phyloP scores from a whole-genome alignment of 2,888 invertebrate species.

The Nudaria mundana region DNA sequence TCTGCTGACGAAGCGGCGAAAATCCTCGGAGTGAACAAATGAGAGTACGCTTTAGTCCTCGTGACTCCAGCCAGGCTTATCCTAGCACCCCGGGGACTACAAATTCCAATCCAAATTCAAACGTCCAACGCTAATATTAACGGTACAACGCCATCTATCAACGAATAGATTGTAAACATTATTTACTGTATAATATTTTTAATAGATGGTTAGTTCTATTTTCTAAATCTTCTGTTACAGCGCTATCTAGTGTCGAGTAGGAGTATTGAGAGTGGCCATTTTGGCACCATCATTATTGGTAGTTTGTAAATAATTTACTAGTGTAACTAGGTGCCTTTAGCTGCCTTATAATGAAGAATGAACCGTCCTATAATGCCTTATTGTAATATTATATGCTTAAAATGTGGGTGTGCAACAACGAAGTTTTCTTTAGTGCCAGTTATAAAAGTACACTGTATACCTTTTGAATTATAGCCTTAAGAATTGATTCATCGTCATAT shows the following conservation, averaged over 20 bases:
- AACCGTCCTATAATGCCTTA: slow-evolving; percentile 74
- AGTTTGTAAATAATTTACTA: slow-evolving; percentile 35
- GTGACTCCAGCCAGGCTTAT: slow-evolving; percentile 73
- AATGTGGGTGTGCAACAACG: slow-evolving; percentile 65
- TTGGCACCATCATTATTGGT: slow-evolving; percentile 20
- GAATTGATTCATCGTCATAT: slow-evolving; percentile 27
- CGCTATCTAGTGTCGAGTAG: slow-evolving; percentile 46
- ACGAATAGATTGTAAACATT: slow-evolving; percentile 41
- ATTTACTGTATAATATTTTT: slow-evolving; percentile 11
- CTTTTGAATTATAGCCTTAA: slow-evolving; percentile 38
- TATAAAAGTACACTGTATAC: slow-evolving; percentile 62
- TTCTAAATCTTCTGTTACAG: too few relatives aligned
- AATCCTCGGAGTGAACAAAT: slow-evolving; percentile 90
- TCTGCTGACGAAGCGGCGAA: slow-evolving; percentile 94
- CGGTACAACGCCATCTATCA: slow-evolving; percentile 57
- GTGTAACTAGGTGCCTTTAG: slow-evolving; percentile 59
- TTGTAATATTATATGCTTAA: slow-evolving; percentile 33
- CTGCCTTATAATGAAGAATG: slow-evolving; percentile 66
- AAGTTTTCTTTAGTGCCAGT: slow-evolving; percentile 69
- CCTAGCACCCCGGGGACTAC: slow-evolving; percentile 73
- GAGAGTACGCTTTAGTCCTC: slow-evolving; percentile 79
- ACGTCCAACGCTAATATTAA: slow-evolving; percentile 40
- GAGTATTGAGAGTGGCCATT: slow-evolving; percentile 17
- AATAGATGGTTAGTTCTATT: slow-evolving; percentile 22
- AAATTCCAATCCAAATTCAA: slow-evolving; percentile 44